Evolutionary conservation across 2,888 invertebrate species (phyloP).

Genomic region (Mamestra brassicae): DNA sequence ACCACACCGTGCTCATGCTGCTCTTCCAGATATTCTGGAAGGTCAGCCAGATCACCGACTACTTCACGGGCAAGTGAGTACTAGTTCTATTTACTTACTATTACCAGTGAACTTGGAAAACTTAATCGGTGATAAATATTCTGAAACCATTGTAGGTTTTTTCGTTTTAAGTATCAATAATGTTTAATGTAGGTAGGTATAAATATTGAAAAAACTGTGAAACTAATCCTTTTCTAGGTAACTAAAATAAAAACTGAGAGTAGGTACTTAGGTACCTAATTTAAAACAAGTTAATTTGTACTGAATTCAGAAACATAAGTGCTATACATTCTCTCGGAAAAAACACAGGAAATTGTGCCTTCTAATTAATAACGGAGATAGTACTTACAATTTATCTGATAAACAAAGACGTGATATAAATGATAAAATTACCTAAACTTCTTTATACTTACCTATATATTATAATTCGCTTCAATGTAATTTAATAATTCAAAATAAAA

Average conservation of each 20-base stretch:
- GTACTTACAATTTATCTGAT: constrained; percentile 17
- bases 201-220: constrained; percentile 17
- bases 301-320: background rate
- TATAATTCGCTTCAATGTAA: constrained; percentile 13
- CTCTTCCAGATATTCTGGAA: constrained; percentile 89
- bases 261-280: background rate
- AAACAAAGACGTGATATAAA: constrained; percentile 5
- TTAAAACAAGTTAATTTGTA: background rate
- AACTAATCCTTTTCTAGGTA: background rate
- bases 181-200: background rate
- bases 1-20: constrained; percentile 87
- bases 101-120: constrained; percentile 2
- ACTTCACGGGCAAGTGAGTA: constrained; percentile 87
- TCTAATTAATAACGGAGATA: constrained; percentile 7
- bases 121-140: constrained; percentile 28
- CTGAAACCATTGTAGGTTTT: constrained; percentile 1
- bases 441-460: background rate
- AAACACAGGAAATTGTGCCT: background rate
- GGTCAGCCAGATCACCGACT: constrained; percentile 88
- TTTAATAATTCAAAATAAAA: constrained; percentile 3
- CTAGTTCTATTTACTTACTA: constrained; percentile 19
- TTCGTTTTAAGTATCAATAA: constrained; percentile 8
- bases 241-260: background rate
- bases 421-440: constrained; percentile 20
- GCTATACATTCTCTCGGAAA: background rate